These are phyloP conservation scores for Drosophila repletoides DNA, from an alignment of 1,140 invertebrate genomes.

Conservation along the genomic window DNA sequence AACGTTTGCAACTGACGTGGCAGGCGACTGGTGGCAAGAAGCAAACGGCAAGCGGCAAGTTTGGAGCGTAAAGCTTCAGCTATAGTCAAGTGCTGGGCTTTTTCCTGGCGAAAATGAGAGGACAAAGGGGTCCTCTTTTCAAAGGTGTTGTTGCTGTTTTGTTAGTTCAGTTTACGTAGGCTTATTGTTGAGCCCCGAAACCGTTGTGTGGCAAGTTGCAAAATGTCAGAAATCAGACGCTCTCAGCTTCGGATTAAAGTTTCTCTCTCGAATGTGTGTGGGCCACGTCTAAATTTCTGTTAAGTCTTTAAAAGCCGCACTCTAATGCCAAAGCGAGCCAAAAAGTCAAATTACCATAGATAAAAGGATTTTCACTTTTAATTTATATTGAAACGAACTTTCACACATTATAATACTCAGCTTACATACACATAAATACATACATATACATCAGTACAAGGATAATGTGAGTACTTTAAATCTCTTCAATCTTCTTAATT, in stretches of 20 bases:
- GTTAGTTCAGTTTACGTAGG: slow-evolving; percentile 68
- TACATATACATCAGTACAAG: slow-evolving; percentile 1
- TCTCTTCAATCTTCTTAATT: no score
- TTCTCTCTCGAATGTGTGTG: neutral
- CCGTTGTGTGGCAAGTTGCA: slow-evolving; percentile 44
- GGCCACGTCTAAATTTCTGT: slow-evolving; percentile 22
- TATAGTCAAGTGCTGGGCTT: neutral
- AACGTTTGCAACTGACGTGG: slow-evolving; percentile 36
- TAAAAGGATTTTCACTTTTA: slow-evolving; percentile 47
- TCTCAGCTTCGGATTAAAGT: slow-evolving; percentile 23
- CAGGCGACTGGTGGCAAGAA: no score
- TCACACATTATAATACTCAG: slow-evolving; percentile 38
- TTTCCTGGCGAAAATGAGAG: neutral
- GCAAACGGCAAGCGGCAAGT: slow-evolving; percentile 2
- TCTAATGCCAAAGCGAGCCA: slow-evolving; percentile 48
- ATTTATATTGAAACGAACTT: slow-evolving; percentile 50
- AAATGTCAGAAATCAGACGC: slow-evolving; percentile 61
- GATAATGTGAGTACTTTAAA: neutral
- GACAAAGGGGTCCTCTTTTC: neutral
- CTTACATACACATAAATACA: slow-evolving; percentile 19
- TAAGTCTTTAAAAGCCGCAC: slow-evolving; percentile 38
- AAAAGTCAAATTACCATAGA: slow-evolving; percentile 68
- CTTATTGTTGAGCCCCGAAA: slow-evolving; percentile 57
- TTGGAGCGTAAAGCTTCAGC: neutral
- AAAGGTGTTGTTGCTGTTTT: slow-evolving; percentile 58